Evolutionary conservation across 2,797 vertebrate species (phyloP).

Genomic region (Enoplosus armatus): DNA sequence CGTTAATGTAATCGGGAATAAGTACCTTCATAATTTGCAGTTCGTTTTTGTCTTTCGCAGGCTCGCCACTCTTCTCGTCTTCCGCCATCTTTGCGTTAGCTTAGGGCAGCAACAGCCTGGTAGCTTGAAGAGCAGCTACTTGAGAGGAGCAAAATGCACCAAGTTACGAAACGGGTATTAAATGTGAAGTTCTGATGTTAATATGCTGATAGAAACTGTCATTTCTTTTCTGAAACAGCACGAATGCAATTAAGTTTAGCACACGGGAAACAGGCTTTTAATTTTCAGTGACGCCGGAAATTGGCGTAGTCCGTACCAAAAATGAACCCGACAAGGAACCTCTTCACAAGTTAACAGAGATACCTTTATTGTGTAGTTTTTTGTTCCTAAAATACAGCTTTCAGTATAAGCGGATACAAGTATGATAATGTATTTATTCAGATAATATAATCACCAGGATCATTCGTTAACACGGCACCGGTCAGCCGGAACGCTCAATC

Average conservation of each 20-base stretch:
- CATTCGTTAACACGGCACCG: accelerated
- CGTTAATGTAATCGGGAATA: accelerated
- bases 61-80: conserved; percentile 75
- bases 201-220: accelerated
- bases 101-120: not conserved
- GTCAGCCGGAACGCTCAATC: conserved; percentile 37
- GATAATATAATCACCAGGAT: accelerated
- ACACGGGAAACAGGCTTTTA: conserved; percentile 33
- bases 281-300: conserved; percentile 63
- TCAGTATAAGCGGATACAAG: accelerated
- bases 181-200: accelerated
- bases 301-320: conserved; percentile 47
- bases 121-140: not conserved
- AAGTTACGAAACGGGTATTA: not conserved
- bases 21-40: conserved; percentile 81
- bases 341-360: not conserved
- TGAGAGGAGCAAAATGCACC: not conserved
- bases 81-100: conserved; percentile 84
- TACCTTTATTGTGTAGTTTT: accelerated
- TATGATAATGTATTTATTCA: accelerated
- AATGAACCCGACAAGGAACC: conserved; percentile 56
- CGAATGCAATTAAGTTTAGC: not conserved
- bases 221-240: not conserved
- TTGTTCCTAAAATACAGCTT: accelerated
- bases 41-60: conserved; percentile 75